A percentile compares a stretch with the other conserved stretches of the same genome.
Evolutionary conservation across 2,797 vertebrate genomes (phyloP).

Genomic region (Oreonectes daqikongensis): DNA sequence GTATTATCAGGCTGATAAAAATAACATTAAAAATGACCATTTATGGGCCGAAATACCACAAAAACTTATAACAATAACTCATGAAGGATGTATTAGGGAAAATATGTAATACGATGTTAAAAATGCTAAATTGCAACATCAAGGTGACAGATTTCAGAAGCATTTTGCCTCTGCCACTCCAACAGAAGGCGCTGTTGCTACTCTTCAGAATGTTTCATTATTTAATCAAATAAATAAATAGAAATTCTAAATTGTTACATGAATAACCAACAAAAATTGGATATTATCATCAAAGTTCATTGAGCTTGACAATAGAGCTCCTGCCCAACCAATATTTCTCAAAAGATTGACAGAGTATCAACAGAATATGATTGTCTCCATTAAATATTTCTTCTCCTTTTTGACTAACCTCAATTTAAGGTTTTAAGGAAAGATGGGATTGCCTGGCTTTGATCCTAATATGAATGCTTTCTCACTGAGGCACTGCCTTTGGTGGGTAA

Average conservation of each 20-base stretch:
- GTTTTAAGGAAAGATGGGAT: background rate
- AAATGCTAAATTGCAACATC: background rate
- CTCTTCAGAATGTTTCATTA: background rate
- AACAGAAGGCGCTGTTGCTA: conserved; percentile 50
- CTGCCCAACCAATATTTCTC: background rate
- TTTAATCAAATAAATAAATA: background rate
- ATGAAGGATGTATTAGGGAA: background rate
- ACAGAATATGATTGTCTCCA: background rate
- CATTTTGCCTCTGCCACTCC: background rate
- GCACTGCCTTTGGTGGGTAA: conserved; percentile 28
- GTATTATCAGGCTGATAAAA: no score
- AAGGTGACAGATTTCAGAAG: background rate
- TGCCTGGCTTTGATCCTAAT: background rate
- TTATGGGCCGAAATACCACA: no score
- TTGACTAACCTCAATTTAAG: background rate
- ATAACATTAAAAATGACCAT: no score
- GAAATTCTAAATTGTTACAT: background rate
- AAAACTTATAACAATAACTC: background rate
- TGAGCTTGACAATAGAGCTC: background rate
- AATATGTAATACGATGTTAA: background rate
- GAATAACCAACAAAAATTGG: no score
- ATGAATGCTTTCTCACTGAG: conserved; percentile 20
- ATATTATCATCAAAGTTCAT: no score
- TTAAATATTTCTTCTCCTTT: background rate
- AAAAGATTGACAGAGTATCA: background rate